A percentile compares a stretch with the other conserved stretches of the same genome.
Evolutionary conservation across 2,888 invertebrate species (phyloP).

Genomic region (Melanotus villosus): DNA sequence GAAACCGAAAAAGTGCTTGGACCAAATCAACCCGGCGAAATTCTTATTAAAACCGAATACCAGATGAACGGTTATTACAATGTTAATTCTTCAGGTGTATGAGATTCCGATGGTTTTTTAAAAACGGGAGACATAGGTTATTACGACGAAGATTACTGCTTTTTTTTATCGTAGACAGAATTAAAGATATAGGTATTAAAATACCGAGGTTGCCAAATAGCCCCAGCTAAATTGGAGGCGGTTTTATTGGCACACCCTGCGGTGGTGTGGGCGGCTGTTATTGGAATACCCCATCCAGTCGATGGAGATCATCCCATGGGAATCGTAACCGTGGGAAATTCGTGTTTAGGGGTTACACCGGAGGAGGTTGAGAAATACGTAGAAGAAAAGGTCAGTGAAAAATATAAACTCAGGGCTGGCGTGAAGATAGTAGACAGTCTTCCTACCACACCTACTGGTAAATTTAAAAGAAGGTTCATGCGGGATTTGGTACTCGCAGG

Average conservation of each 20-base stretch:
- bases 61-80: slow-evolving; percentile 69
- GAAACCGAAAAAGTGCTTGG: slow-evolving; percentile 68
- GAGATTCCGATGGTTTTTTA: slow-evolving; percentile 66
- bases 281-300: slow-evolving; percentile 79
- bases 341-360: background rate
- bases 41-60: slow-evolving; percentile 68
- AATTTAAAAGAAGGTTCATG: background rate
- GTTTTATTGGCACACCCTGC: slow-evolving; percentile 81
- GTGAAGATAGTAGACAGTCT: slow-evolving; percentile 17
- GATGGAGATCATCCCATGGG: slow-evolving; percentile 81
- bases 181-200: slow-evolving; percentile 70
- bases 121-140: slow-evolving; percentile 70
- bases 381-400: slow-evolving; percentile 3
- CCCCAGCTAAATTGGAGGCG: slow-evolving; percentile 83
- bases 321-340: slow-evolving; percentile 54
- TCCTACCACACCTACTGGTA: slow-evolving; percentile 18
- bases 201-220: slow-evolving; percentile 63
- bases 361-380: slow-evolving; percentile 10
- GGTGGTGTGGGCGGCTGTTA: slow-evolving; percentile 83
- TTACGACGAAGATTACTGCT: slow-evolving; percentile 68
- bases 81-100: slow-evolving; percentile 67
- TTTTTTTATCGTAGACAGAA: slow-evolving; percentile 67
- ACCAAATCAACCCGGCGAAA: slow-evolving; percentile 69
- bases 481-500: background rate
- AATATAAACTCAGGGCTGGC: slow-evolving; percentile 18